These are phyloP conservation scores for Pantala flavescens DNA, from an alignment of 1,140 invertebrate species.

Conservation along the genomic window DNA sequence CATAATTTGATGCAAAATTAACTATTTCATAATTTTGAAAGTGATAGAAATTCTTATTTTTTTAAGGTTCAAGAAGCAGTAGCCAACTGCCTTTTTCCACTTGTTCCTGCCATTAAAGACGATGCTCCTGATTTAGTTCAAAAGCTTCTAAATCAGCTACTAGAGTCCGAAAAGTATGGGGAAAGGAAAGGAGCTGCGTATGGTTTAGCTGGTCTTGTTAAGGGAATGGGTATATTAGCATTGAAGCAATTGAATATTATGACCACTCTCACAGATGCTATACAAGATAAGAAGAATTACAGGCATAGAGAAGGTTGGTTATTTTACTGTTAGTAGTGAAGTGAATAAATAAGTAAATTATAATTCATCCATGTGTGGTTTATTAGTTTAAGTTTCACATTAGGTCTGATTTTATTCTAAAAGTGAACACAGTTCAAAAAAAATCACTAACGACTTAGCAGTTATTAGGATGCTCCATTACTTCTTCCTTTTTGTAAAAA, in stretches of 20 bases:
- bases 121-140: slow-evolving; percentile 81
- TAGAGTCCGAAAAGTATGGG: slow-evolving; percentile 94
- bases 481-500: too few species aligned
- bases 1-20: not conserved
- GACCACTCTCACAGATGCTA: slow-evolving; percentile 83
- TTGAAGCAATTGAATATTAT: slow-evolving; percentile 94
- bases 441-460: too few species aligned
- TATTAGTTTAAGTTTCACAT: too few species aligned
- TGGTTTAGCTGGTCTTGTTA: slow-evolving; percentile 79
- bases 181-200: slow-evolving; percentile 87
- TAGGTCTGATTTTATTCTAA: too few species aligned
- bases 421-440: too few species aligned
- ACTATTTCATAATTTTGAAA: not conserved
- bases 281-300: slow-evolving; percentile 95
- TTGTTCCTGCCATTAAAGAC: slow-evolving; percentile 84
- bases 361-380: too few species aligned
- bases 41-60: not conserved
- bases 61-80: slow-evolving; percentile 91
- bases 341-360: not conserved
- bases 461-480: too few species aligned
- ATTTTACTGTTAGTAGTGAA: not conserved
- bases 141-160: slow-evolving; percentile 74
- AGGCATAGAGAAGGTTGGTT: slow-evolving; percentile 74
- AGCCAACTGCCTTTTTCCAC: slow-evolving; percentile 86
- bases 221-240: slow-evolving; percentile 91